Conservation (phyloP, 2,888 invertebrate species). For the Hyalella azteca region DNA sequence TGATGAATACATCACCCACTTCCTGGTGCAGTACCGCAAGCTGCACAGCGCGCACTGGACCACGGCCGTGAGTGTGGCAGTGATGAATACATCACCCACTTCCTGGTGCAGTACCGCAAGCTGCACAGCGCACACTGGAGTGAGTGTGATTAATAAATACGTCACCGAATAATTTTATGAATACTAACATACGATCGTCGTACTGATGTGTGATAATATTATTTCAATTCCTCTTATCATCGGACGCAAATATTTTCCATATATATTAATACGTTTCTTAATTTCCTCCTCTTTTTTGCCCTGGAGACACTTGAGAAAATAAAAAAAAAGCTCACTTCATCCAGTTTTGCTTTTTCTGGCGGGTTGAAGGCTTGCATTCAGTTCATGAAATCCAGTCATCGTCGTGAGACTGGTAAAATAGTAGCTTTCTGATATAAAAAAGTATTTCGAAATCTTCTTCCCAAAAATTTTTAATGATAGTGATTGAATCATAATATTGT, state of each 20-base stretch:
- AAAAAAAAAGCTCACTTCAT: too few species aligned
- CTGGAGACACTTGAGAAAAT: too few species aligned
- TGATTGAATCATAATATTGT: not conserved
- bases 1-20: slow-evolving; percentile 51
- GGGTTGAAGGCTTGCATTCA: not conserved
- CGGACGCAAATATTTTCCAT: too few species aligned
- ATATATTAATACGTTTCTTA: too few species aligned
- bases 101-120: slow-evolving; percentile 47
- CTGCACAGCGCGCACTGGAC: slow-evolving; percentile 42
- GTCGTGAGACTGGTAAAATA: not conserved
- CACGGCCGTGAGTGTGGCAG: slow-evolving; percentile 45
- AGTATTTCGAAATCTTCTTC: not conserved
- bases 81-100: slow-evolving; percentile 50
- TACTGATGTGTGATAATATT: too few species aligned
- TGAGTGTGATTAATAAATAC: not conserved
- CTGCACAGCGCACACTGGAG: slow-evolving; percentile 37
- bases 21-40: slow-evolving; percentile 47
- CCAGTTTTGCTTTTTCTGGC: too few species aligned
- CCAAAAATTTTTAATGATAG: not conserved
- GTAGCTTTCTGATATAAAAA: not conserved
- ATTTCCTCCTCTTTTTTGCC: too few species aligned
- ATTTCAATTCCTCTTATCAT: too few species aligned
- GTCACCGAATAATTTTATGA: too few species aligned
- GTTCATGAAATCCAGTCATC: not conserved
- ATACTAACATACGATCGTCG: too few species aligned